Percentiles rank a stretch among this genome's conserved stretches.
phyloP scores from a whole-genome alignment of 2,888 invertebrate genomes.

The Melanophora roralis region DNA sequence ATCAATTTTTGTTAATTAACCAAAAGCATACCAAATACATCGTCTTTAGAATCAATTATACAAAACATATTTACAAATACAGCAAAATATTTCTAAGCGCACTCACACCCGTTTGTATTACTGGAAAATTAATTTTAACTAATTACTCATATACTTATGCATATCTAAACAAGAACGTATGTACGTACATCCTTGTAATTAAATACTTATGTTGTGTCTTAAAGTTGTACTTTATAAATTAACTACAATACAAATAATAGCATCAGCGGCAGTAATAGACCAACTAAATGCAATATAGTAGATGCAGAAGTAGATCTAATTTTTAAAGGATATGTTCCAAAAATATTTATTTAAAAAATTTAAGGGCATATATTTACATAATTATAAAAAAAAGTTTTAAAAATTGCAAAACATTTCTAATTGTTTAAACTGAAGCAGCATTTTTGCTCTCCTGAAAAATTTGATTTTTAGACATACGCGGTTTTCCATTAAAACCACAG shows the following conservation, averaged over 20 bases:
- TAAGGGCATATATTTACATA: too few species aligned
- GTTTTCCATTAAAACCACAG: not conserved
- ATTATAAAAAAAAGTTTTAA: too few species aligned
- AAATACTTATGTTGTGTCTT: slow-evolving; percentile 50
- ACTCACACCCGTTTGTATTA: not conserved
- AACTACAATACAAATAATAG: slow-evolving; percentile 28
- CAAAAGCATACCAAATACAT: slow-evolving; percentile 36
- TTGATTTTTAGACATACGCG: too few species aligned
- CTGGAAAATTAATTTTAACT: slow-evolving; percentile 60
- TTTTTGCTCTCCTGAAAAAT: too few species aligned
- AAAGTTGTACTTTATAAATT: slow-evolving; percentile 49
- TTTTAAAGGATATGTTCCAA: too few species aligned
- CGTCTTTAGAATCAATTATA: not conserved
- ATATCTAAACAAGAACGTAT: not conserved
- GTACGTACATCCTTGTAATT: too few species aligned
- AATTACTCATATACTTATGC: slow-evolving; percentile 54
- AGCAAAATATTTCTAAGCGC: not conserved
- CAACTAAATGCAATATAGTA: not conserved
- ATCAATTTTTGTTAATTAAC: slow-evolving; percentile 61
- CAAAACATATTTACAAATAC: slow-evolving; percentile 6
- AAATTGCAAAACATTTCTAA: too few species aligned
- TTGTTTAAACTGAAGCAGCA: too few species aligned
- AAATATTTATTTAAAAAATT: too few species aligned
- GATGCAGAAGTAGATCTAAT: too few species aligned
- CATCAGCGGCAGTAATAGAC: not conserved